phyloP scores from a whole-genome alignment of 2,888 invertebrate species.

The Diplazon laetatorius region DNA sequence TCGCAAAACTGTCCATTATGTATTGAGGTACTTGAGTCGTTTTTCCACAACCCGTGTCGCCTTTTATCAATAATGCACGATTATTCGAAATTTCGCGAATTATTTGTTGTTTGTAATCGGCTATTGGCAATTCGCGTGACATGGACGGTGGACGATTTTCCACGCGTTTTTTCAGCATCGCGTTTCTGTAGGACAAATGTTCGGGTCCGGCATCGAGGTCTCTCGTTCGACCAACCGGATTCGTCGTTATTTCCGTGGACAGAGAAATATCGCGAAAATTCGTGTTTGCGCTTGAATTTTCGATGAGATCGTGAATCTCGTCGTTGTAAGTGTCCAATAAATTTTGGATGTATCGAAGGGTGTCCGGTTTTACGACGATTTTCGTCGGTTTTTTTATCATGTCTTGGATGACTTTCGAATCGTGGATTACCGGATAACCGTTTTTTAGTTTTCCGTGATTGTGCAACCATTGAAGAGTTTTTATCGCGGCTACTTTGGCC shows the following conservation, averaged over 20 bases:
- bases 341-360: slow-evolving; percentile 80
- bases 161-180: slow-evolving; percentile 21
- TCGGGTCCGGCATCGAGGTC: not conserved
- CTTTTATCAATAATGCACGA: slow-evolving; percentile 86
- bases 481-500: slow-evolving; percentile 83
- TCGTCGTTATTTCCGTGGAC: slow-evolving; percentile 11
- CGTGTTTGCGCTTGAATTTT: slow-evolving; percentile 11
- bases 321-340: slow-evolving; percentile 83
- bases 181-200: slow-evolving; percentile 43
- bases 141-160: slow-evolving; percentile 1
- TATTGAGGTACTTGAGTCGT: slow-evolving; percentile 88
- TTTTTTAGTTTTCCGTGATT: slow-evolving; percentile 82
- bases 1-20: slow-evolving; percentile 84
- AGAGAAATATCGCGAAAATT: slow-evolving; percentile 16
- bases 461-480: slow-evolving; percentile 85
- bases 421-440: slow-evolving; percentile 84
- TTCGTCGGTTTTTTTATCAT: slow-evolving; percentile 78
- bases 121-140: slow-evolving; percentile 46
- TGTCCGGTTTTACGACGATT: slow-evolving; percentile 79
- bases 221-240: slow-evolving; percentile 58
- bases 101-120: slow-evolving; percentile 82
- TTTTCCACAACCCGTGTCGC: slow-evolving; percentile 90
- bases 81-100: slow-evolving; percentile 83
- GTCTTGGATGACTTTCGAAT: slow-evolving; percentile 79
- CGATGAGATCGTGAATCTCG: slow-evolving; percentile 63